Base-by-base conservation (phyloP, 92 coral and sea anemone genomes). In the Parazoanthus swiftii region DNA sequence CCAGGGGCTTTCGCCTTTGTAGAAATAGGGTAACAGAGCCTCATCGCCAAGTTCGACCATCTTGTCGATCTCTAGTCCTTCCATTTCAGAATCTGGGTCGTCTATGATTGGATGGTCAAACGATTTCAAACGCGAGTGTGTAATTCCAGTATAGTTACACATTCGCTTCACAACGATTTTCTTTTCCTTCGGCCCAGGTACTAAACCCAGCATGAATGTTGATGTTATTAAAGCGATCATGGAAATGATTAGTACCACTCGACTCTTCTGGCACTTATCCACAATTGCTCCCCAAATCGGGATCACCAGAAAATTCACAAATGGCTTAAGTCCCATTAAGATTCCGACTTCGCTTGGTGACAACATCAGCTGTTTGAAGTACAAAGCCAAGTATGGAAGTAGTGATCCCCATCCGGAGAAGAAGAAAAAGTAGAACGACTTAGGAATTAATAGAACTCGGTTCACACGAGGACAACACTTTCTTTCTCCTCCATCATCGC, bases 211-310 rank as follows among this genome's bases (percentile, higher is more conserved):
- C 15, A 98, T 81, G 88, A 97, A 97, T 25, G 98, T 97, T 71
- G 97, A 90, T 46, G 93, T 82, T 43, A 97, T 97, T 76, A 97
- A 91, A 2, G 99, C 98, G 68, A 97, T 90, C 92, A 97, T 91
- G 2, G 99, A 97, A 68, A 93, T 91, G 3, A 97, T 88, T 80
- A 97, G 92, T 15, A 97, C 99, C 35, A 95, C 77, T 26, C 94
- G 93, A 89, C 99, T 97, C 91, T 97, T 97, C 90, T 97, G 98
- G 74, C 98, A 97, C 79, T 96, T 94, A 85, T 97, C 99, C 73
- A 97, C 99, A 86, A 97, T 97, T 75, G 99, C 99, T 58, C 99
- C 99, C 99, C 99, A 97, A 59, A 97, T 92, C 51, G 99, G 99
- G 65, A 97, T 97, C 25, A 97, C 99, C 44, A 97, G 94, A 86